A percentile compares a stretch with the other conserved stretches of the same genome.
phyloP scores from a whole-genome alignment of 30 jellyfish, hydroid and myxozoan genomes.

The Aurelia aurita complex sp. Pacific region DNA sequence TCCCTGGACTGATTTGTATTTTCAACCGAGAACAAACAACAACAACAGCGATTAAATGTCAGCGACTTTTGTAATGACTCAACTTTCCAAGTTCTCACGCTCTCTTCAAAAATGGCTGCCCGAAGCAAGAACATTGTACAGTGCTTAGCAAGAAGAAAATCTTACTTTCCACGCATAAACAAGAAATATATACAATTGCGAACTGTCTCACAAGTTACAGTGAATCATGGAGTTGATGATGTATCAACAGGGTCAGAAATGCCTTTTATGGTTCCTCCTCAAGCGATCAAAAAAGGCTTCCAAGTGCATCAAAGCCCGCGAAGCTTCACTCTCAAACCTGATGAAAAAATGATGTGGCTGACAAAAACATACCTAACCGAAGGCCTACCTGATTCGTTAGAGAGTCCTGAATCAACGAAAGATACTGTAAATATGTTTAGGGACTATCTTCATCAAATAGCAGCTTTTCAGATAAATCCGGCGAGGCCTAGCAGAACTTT shows the following conservation, averaged over 20 bases:
- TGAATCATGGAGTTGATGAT: slow-evolving; percentile 15
- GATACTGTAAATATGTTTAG: slow-evolving; percentile 32
- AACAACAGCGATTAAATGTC: no score
- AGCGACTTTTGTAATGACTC: no score
- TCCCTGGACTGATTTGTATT: no score
- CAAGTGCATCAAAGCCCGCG: slow-evolving; percentile 58
- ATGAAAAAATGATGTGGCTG: slow-evolving; percentile 78
- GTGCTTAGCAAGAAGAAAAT: neutral
- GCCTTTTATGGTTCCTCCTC: slow-evolving; percentile 68
- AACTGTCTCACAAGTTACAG: slow-evolving; percentile 2
- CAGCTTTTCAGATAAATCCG: slow-evolving; percentile 47
- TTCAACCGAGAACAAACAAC: no score
- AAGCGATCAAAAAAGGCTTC: slow-evolving; percentile 39
- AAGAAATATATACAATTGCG: neutral
- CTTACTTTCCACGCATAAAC: neutral
- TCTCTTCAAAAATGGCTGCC: slow-evolving; percentile 29
- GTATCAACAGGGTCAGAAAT: slow-evolving; percentile 40
- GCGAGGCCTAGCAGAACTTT: slow-evolving; percentile 40
- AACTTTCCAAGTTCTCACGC: neutral
- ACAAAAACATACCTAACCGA: slow-evolving; percentile 80
- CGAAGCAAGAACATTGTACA: neutral
- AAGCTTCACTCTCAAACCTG: slow-evolving; percentile 32
- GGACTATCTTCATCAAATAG: slow-evolving; percentile 55
- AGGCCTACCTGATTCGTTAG: slow-evolving; percentile 66
- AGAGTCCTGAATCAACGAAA: neutral